A percentile compares a stretch with the other conserved stretches of the same genome.
These are phyloP conservation scores for Apodemia zela DNA, from an alignment of 2,888 invertebrate species.

Conservation along the genomic window DNA sequence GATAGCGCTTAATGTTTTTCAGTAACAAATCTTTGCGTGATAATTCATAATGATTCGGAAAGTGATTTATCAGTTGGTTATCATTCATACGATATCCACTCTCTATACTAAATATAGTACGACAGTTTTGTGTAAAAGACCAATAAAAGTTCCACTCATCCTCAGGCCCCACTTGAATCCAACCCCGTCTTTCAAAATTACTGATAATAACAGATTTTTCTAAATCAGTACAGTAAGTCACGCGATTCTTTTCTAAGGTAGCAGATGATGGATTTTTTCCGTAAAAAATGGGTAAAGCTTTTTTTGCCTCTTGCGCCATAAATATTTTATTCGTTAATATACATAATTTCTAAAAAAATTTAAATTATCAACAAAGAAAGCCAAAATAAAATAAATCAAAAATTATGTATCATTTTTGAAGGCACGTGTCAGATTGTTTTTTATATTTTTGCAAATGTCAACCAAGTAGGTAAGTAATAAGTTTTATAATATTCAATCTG, in stretches of 20 bases:
- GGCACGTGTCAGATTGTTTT: no score
- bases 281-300: slow-evolving; percentile 2
- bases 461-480: no score
- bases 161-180: slow-evolving; percentile 89
- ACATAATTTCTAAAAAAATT: no score
- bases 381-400: no score
- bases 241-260: slow-evolving; percentile 26
- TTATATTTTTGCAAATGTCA: no score
- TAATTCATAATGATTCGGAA: slow-evolving; percentile 96
- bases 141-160: slow-evolving; percentile 99
- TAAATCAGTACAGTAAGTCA: slow-evolving; percentile 82
- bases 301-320: slow-evolving; percentile 17
- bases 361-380: no score
- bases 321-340: not conserved
- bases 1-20: slow-evolving; percentile 96
- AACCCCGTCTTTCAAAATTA: slow-evolving; percentile 93
- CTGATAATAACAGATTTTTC: slow-evolving; percentile 94
- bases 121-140: slow-evolving; percentile 94
- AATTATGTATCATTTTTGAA: no score
- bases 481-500: no score
- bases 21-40: slow-evolving; percentile 97
- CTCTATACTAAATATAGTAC: slow-evolving; percentile 95
- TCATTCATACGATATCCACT: slow-evolving; percentile 95
- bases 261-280: not conserved
- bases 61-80: slow-evolving; percentile 97